phyloP scores from a whole-genome alignment of 1,140 invertebrate species.

The Drosophila oshimai region DNA sequence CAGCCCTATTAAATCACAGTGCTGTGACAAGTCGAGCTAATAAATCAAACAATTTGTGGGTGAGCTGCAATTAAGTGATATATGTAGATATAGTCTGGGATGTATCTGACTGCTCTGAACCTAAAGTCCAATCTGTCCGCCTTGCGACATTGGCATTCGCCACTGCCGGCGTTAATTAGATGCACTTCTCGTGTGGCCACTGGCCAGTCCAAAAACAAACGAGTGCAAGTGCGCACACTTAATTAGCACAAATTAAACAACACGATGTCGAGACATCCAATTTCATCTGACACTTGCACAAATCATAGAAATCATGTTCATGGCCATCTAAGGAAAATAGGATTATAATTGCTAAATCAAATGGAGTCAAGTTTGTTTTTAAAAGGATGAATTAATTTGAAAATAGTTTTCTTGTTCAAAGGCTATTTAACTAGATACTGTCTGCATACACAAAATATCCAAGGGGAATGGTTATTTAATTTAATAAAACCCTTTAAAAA shows the following conservation, averaged over 20 bases:
- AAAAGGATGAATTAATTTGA: background rate
- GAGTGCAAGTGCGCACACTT: constrained; percentile 26
- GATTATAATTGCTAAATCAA: background rate
- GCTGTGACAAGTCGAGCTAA: constrained; percentile 33
- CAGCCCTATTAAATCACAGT: constrained; percentile 20
- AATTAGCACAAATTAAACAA: constrained; percentile 65
- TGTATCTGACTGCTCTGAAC: background rate
- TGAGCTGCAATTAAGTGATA: constrained; percentile 35
- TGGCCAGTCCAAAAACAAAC: constrained; percentile 28
- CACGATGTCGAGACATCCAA: constrained; percentile 56
- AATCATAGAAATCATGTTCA: constrained; percentile 22
- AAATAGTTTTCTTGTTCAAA: too few relatives aligned
- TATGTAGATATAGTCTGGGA: constrained; percentile 2
- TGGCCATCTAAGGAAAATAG: constrained; percentile 24
- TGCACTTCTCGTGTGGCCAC: constrained; percentile 54
- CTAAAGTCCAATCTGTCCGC: background rate
- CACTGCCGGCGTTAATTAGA: constrained; percentile 53
- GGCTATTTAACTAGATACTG: too few relatives aligned
- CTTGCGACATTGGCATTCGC: constrained; percentile 35
- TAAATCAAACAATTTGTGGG: constrained; percentile 38
- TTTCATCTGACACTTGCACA: constrained; percentile 37
- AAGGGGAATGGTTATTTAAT: too few relatives aligned
- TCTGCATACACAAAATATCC: too few relatives aligned
- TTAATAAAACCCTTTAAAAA: too few relatives aligned
- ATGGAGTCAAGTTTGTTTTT: too few relatives aligned